Percentiles rank a stretch among this genome's conserved stretches.
Evolutionary conservation across 2,797 vertebrate genomes (phyloP).

Genomic region (Petrocephalus schoutedeni): DNA sequence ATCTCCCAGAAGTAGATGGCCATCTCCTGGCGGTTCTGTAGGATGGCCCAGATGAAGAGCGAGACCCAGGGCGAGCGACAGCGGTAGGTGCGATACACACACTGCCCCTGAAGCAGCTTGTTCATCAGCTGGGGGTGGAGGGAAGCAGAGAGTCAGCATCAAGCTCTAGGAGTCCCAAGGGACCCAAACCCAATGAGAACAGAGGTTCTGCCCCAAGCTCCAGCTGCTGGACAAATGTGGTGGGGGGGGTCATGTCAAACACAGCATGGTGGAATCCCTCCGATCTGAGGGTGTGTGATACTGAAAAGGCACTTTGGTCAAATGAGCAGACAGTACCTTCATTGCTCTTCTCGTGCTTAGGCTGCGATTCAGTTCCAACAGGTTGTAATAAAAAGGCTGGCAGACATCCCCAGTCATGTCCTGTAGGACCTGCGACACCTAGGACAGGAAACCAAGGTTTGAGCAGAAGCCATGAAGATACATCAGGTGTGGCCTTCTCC

Average conservation of each 20-base stretch:
- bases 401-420: constrained; percentile 61
- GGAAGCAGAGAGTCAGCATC: neutral
- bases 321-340: constrained; percentile 42
- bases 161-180: neutral
- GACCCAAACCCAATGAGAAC: neutral
- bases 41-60: constrained; percentile 77
- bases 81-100: constrained; percentile 41
- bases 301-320: neutral
- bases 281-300: neutral
- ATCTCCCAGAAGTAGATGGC: constrained; percentile 83
- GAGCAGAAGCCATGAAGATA: neutral
- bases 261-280: neutral
- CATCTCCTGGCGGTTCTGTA: constrained; percentile 77
- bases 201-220: neutral
- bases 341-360: constrained; percentile 41
- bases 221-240: no score
- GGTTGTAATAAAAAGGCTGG: constrained; percentile 56
- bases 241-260: no score
- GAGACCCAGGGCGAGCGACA: constrained; percentile 66
- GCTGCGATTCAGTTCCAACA: constrained; percentile 39
- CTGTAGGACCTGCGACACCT: constrained; percentile 57
- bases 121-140: constrained; percentile 38
- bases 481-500: neutral
- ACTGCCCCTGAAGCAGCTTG: constrained; percentile 40
- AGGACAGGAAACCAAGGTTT: neutral